Conservation (phyloP, 2,113 vertebrate genomes). For the Manacus vitellinus region DNA sequence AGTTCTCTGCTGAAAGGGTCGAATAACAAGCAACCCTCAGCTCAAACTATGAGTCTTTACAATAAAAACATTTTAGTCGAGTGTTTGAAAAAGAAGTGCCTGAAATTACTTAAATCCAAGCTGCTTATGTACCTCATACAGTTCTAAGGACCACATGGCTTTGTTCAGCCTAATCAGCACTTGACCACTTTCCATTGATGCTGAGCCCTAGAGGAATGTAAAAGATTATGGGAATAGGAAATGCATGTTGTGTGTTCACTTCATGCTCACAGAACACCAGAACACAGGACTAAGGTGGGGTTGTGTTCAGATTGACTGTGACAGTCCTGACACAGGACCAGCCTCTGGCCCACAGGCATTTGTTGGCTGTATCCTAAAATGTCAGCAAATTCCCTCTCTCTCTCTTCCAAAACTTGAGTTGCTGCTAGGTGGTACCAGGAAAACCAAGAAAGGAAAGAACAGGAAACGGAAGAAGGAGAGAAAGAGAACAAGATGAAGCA, state of each 20-base stretch:
- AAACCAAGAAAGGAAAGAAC: not conserved
- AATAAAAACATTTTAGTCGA: not conserved
- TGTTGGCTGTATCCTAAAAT: not conserved
- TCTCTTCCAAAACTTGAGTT: constrained; percentile 16
- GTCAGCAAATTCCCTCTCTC: not conserved
- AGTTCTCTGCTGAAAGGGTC: not conserved
- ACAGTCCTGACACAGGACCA: not conserved
- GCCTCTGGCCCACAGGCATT: not conserved
- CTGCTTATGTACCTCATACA: not conserved
- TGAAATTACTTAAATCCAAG: not conserved
- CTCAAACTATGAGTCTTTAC: not conserved
- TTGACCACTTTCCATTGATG: rapidly evolving
- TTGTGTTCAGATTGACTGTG: not conserved
- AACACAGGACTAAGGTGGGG: not conserved
- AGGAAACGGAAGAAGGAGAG: not conserved
- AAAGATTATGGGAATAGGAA: not conserved
- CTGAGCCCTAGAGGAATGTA: not conserved
- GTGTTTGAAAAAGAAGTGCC: not conserved
- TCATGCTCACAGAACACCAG: not conserved
- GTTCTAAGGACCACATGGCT: not conserved
- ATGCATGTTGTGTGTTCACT: not conserved
- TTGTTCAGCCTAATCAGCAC: not conserved
- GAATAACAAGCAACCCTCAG: not conserved
- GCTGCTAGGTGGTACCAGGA: not conserved
- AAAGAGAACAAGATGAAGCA: not conserved